phyloP scores from a whole-genome alignment of 2,113 vertebrate genomes.

The Hepsetus odoe region DNA sequence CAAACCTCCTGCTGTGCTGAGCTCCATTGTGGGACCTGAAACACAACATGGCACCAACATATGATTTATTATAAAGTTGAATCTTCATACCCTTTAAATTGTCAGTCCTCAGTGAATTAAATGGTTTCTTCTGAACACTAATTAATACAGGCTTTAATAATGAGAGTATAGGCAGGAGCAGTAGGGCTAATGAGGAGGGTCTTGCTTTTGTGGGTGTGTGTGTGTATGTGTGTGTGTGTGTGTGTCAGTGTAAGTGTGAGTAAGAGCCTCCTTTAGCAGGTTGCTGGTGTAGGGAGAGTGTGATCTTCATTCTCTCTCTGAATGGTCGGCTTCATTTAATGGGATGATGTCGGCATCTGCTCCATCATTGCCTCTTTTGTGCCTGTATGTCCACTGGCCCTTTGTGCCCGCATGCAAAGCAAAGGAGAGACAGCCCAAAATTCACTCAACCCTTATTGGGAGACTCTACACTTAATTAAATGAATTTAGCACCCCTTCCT shows the following conservation, averaged over 20 bases:
- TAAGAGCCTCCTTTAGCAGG: constrained; percentile 36
- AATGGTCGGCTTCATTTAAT: constrained; percentile 52
- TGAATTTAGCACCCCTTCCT: constrained; percentile 44
- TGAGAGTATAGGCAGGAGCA: constrained; percentile 9
- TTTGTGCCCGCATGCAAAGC: constrained; percentile 57
- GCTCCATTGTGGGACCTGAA: not conserved
- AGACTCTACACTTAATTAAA: constrained; percentile 59
- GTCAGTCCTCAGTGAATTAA: not conserved
- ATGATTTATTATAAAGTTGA: constrained; percentile 1
- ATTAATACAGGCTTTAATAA: constrained; percentile 24
- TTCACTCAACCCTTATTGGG: constrained; percentile 43
- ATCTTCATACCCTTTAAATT: not conserved
- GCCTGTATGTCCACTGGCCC: constrained; percentile 44
- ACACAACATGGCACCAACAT: not conserved
- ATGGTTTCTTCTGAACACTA: not conserved
- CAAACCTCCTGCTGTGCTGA: constrained; percentile 17
- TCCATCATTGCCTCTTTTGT: constrained; percentile 56
- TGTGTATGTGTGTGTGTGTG: not conserved
- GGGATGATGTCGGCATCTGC: constrained; percentile 62
- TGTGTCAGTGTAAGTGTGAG: constrained; percentile 34
- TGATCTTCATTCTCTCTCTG: constrained; percentile 41
- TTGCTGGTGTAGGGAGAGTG: constrained; percentile 44
- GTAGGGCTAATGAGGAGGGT: constrained; percentile 24
- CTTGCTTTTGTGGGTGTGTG: not conserved
- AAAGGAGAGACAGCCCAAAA: constrained; percentile 49